Base-by-base conservation (phyloP, 92 coral and sea anemone species). In the Phenganax subtilis region DNA sequence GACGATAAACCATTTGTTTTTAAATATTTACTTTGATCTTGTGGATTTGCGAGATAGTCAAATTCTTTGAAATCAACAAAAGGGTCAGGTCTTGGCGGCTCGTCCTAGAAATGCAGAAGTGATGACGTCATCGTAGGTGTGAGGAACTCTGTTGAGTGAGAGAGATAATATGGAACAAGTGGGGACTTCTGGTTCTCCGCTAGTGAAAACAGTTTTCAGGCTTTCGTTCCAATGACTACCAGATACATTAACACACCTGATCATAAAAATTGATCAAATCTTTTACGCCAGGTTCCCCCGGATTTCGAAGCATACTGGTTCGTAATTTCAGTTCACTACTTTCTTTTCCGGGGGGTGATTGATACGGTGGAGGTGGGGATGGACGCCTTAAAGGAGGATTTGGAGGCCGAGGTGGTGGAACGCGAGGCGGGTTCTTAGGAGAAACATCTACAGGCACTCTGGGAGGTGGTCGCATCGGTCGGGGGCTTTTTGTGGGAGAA, bases 321-420 rank as follows among this genome's bases (percentile, higher is more conserved):
- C 83, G 73, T 37, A 31, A n/a, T 27, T 17, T 62, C 55, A 28
- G 20, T 10, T 44, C 71, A 63, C 3, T 61, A 6, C 12, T 14
- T 9, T 31, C 71, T 12, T 30, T 10, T 59, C 6, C 30, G 44
- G 75, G 81, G 54, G 89, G 69, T 11, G 86, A 72, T 29, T 67
- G 31, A 77, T 83, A 86, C 3, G 87, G 72, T 81, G 71, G 25
- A 20, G 72, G 79, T 51, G 90, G 88, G 30, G 72, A 80, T 12
- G 91, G 92, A 56, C 92, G 92, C n/a, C 54, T 12, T 65, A 27
- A 9, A 30, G 52, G 71, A 25, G 90, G 87, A 55, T 71, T 85
- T 7, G 91, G 90, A 55, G 91, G 91, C 17, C 90, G 91, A 1
- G 97, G 96, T 54, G 93, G 92, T 8, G 97, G 97, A 27, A 87